Evolutionary conservation across 2,113 vertebrate genomes (phyloP).

Genomic region (Rhea pennata): DNA sequence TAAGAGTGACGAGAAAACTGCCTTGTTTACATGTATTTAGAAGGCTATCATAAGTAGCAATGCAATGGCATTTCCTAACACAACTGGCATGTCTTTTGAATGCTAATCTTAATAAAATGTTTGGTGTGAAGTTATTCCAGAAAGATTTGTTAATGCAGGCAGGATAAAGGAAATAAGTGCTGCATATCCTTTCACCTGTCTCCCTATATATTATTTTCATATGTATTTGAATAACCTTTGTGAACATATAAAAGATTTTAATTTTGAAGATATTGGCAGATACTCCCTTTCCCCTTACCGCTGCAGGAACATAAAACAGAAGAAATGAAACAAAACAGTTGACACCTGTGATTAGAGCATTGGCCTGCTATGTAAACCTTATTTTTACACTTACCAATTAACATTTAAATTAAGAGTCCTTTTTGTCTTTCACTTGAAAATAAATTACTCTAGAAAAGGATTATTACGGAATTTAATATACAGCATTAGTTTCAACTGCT

Average conservation of each 20-base stretch:
- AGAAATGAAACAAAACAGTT: not conserved
- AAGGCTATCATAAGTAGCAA: fast-evolving
- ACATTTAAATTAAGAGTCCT: not conserved
- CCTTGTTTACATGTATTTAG: not conserved
- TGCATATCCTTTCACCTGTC: not conserved
- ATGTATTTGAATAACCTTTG: not conserved
- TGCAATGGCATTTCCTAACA: not conserved
- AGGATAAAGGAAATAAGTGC: not conserved
- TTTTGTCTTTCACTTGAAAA: slow-evolving; percentile 16
- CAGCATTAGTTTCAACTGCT: not conserved
- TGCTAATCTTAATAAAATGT: not conserved
- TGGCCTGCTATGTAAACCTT: not conserved
- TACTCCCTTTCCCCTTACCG: not conserved
- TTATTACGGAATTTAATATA: not conserved
- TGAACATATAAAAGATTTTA: not conserved
- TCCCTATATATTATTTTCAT: not conserved
- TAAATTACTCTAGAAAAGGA: not conserved
- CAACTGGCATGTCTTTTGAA: not conserved
- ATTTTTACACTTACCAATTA: slow-evolving; percentile 3
- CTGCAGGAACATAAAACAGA: not conserved
- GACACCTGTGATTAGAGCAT: not conserved
- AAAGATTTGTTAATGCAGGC: not conserved
- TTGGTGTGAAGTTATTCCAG: not conserved
- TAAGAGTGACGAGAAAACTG: not conserved
- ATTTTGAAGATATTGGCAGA: not conserved